These are phyloP conservation scores for Mallotus villosus DNA, from an alignment of 2,797 vertebrate species.

Conservation along the genomic window DNA sequence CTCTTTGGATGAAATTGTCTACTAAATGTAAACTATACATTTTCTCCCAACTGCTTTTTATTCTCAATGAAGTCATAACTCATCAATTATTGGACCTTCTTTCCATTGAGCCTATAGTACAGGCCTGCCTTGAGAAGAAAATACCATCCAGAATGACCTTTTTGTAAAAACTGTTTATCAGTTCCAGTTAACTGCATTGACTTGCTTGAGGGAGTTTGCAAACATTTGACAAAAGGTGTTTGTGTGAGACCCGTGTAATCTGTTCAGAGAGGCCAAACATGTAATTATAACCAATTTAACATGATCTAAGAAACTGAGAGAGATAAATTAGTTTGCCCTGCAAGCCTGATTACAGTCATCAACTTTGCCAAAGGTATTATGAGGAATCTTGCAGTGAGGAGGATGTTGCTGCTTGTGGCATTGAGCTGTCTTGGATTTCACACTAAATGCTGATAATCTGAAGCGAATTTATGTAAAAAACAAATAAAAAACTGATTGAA, in stretches of 20 bases:
- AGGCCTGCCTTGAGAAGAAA: slow-evolving; percentile 18
- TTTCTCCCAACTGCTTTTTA: slow-evolving; percentile 7
- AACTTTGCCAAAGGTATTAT: not conserved
- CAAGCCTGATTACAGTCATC: not conserved
- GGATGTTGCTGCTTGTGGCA: too few relatives aligned
- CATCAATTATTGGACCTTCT: slow-evolving; percentile 11
- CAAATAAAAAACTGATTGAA: too few relatives aligned
- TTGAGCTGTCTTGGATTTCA: too few relatives aligned
- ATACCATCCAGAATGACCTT: slow-evolving; percentile 20
- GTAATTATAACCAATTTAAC: not conserved
- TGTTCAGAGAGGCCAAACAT: slow-evolving; percentile 4
- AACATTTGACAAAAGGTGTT: not conserved
- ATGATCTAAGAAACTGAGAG: not conserved
- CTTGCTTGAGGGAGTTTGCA: slow-evolving; percentile 1
- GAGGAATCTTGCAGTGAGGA: too few relatives aligned
- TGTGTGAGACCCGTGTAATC: slow-evolving; percentile 8
- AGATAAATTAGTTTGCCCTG: not conserved
- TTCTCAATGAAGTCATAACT: not conserved
- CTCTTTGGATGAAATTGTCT: too few relatives aligned
- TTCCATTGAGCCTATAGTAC: not conserved
- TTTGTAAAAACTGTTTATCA: slow-evolving; percentile 10
- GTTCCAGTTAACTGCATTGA: slow-evolving; percentile 26
- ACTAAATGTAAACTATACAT: not conserved
- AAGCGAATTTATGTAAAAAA: too few relatives aligned
- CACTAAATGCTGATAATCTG: too few relatives aligned